Evolutionary conservation across 2,113 vertebrate species (phyloP).

Genomic region (Stigmatopora argus): DNA sequence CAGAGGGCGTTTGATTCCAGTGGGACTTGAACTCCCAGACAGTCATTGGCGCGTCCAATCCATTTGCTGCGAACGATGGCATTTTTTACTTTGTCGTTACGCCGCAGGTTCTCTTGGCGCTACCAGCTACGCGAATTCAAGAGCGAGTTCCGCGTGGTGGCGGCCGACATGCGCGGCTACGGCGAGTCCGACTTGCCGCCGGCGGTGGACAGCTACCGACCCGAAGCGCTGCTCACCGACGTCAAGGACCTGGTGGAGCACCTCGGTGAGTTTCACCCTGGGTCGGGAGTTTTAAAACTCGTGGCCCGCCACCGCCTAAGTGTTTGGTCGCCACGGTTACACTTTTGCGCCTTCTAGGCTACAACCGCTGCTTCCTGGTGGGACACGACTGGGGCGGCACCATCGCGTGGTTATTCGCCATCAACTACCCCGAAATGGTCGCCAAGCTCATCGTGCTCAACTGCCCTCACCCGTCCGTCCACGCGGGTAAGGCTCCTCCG

Average conservation of each 20-base stretch:
- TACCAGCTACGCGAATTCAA: slow-evolving; percentile 96
- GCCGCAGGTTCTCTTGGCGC: slow-evolving; percentile 91
- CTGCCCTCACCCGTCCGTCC: slow-evolving; percentile 90
- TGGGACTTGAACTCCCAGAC: no score
- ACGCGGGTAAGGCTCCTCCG: slow-evolving; percentile 39
- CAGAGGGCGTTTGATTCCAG: no score
- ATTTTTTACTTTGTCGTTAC: not conserved
- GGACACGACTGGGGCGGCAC: slow-evolving; percentile 97
- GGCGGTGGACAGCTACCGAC: slow-evolving; percentile 80
- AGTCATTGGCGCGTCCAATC: no score
- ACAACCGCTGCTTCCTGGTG: slow-evolving; percentile 91
- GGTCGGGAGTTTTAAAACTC: not conserved
- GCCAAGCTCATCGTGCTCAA: slow-evolving; percentile 92
- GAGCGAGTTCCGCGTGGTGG: slow-evolving; percentile 93
- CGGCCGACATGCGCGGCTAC: slow-evolving; percentile 92
- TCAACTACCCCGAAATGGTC: slow-evolving; percentile 96
- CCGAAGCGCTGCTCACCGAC: slow-evolving; percentile 88
- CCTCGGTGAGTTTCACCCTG: slow-evolving; percentile 75
- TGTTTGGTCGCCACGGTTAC: not conserved
- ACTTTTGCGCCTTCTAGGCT: slow-evolving; percentile 71
- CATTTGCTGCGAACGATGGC: no score
- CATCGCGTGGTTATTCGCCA: slow-evolving; percentile 91
- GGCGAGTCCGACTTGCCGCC: slow-evolving; percentile 90
- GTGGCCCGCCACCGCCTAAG: no score
- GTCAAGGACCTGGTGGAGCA: slow-evolving; percentile 95